Evolutionary conservation across 2,888 invertebrate species (phyloP).

Genomic region (Zygothrica quintamaculata): DNA sequence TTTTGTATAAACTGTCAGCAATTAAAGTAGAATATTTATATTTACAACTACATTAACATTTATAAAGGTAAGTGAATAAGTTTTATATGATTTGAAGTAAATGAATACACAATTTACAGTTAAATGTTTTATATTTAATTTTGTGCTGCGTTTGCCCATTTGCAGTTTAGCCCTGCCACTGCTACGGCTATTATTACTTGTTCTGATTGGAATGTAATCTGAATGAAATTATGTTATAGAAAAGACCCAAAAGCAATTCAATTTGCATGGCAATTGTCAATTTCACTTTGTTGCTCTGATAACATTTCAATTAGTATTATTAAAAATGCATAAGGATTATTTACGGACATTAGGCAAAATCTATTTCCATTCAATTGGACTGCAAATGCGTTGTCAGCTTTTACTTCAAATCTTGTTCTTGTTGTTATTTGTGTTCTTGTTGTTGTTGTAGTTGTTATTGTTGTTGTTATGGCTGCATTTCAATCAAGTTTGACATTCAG

Average conservation of each 20-base stretch:
- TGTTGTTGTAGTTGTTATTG: conserved; percentile 28
- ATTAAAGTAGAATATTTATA: no score
- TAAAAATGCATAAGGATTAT: conserved; percentile 60
- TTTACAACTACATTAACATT: no score
- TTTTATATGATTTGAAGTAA: no score
- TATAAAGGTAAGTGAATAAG: no score
- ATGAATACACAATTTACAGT: conserved; percentile 6
- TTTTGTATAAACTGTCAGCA: not conserved
- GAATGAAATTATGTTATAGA: conserved; percentile 24
- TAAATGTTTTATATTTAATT: conserved; percentile 1
- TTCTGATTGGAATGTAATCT: conserved; percentile 22
- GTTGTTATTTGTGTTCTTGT: conserved; percentile 21
- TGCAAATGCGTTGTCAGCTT: conserved; percentile 38
- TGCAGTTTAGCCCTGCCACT: conserved; percentile 35
- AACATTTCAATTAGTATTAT: conserved; percentile 69
- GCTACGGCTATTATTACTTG: conserved; percentile 10
- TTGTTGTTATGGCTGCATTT: conserved; percentile 39
- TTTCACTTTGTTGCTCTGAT: conserved; percentile 30
- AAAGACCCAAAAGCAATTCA: conserved; percentile 41
- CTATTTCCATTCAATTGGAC: conserved; percentile 50
- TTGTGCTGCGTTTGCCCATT: conserved; percentile 21
- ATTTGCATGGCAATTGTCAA: conserved; percentile 53
- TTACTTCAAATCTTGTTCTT: conserved; percentile 13
- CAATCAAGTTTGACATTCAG: conserved; percentile 62
- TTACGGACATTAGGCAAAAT: conserved; percentile 15